phyloP scores from a whole-genome alignment of 2,113 vertebrate species.

The Poeciliopsis turrubarensis region DNA sequence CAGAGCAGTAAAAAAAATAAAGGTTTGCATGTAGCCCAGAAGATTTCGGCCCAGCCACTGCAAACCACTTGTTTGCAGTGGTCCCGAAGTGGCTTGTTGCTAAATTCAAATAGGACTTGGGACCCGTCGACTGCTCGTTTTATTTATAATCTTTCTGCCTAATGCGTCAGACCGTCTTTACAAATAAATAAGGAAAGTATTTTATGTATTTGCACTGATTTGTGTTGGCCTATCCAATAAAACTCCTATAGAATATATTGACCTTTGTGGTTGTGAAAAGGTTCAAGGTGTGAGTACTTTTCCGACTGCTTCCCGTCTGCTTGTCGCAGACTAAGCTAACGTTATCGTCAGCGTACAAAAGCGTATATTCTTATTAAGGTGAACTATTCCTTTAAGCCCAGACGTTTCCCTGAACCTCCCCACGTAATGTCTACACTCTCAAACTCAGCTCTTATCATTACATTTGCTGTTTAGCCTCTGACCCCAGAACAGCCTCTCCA shows the following conservation, averaged over 20 bases:
- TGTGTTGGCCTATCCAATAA: neutral
- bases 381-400: constrained; percentile 36
- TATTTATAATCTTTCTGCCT: too few species aligned
- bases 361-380: constrained; percentile 25
- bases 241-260: neutral
- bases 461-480: neutral
- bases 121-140: neutral
- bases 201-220: neutral
- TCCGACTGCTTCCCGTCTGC: constrained; percentile 3
- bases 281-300: neutral
- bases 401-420: neutral
- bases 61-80: too few species aligned
- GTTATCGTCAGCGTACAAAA: constrained; percentile 7
- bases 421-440: neutral
- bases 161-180: neutral
- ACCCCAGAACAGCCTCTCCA: constrained; percentile 1
- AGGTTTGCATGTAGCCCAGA: too few species aligned
- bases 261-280: neutral
- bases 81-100: neutral
- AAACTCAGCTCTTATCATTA: constrained; percentile 17
- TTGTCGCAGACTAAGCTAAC: constrained; percentile 11
- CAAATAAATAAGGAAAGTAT: neutral
- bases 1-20: too few species aligned
- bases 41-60: too few species aligned
- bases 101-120: neutral